Percentiles rank a stretch among this genome's conserved stretches.
Evolutionary conservation across 2,113 vertebrate species (phyloP).

Genomic region (Crotalus horridus): DNA sequence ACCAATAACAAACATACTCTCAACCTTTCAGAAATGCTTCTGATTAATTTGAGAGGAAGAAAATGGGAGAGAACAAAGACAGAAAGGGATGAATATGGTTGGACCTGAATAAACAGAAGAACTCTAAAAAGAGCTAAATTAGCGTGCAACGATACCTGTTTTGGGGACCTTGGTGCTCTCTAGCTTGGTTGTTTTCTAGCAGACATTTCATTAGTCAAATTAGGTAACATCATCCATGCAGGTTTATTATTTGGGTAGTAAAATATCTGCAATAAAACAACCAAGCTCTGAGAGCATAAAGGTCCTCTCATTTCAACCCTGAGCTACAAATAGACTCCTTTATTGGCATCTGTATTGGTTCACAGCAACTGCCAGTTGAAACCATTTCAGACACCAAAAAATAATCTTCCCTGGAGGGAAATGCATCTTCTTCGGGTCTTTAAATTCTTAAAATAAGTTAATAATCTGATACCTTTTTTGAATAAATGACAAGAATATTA

Average conservation of each 20-base stretch:
- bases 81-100: not conserved
- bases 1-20: not conserved
- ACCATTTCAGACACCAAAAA: not conserved
- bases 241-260: not conserved
- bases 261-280: not conserved
- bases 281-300: not conserved
- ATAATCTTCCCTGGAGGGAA: not conserved
- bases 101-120: not conserved
- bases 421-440: not conserved
- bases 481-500: not conserved
- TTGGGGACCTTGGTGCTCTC: not conserved
- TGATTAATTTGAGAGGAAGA: not conserved
- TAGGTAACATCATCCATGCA: not conserved
- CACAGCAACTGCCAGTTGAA: not conserved
- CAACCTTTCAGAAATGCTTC: not conserved
- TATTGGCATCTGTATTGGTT: not conserved
- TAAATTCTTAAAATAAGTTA: not conserved
- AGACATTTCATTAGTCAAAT: not conserved
- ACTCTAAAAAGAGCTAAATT: not conserved
- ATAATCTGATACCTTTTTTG: not conserved
- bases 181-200: not conserved
- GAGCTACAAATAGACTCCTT: not conserved
- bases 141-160: not conserved
- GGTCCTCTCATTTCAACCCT: not conserved
- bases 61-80: not conserved